Conservation (phyloP, 2,888 invertebrate genomes). For the Vanessa cardui region DNA sequence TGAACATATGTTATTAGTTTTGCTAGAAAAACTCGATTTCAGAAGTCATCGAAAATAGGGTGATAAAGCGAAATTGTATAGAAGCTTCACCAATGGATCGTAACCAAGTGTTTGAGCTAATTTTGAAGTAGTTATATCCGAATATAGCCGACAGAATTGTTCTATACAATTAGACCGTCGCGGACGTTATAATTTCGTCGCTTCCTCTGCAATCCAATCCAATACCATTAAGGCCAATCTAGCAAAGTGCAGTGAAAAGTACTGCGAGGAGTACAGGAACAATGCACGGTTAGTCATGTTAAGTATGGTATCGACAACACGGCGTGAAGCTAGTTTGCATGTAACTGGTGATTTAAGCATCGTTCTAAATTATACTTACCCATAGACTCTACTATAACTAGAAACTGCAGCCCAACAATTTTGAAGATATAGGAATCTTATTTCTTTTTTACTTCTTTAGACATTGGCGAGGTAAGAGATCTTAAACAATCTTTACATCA, state of each 20-base stretch:
- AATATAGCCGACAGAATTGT: slow-evolving; percentile 43
- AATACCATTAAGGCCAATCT: slow-evolving; percentile 61
- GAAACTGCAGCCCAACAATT: background rate
- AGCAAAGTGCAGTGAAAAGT: slow-evolving; percentile 61
- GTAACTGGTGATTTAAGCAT: slow-evolving; percentile 40
- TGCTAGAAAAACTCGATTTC: background rate
- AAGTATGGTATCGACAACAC: slow-evolving; percentile 44
- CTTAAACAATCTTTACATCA: no score
- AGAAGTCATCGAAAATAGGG: background rate
- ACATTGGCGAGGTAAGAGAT: no score
- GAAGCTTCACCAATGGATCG: slow-evolving; percentile 4
- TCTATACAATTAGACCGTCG: slow-evolving; percentile 58
- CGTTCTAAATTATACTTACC: slow-evolving; percentile 37
- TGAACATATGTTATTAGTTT: no score
- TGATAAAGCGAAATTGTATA: background rate
- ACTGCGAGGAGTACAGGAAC: slow-evolving; percentile 47
- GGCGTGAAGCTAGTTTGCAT: slow-evolving; percentile 41
- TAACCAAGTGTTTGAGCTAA: slow-evolving; percentile 35
- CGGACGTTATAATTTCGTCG: slow-evolving; percentile 69
- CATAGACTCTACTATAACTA: background rate
- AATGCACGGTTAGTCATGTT: slow-evolving; percentile 33
- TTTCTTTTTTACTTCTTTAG: no score
- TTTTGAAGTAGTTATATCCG: slow-evolving; percentile 42
- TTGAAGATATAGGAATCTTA: background rate
- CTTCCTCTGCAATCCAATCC: slow-evolving; percentile 56